Evolutionary conservation across 1,140 invertebrate species (phyloP).

Genomic region (Diorhabda carinulata): DNA sequence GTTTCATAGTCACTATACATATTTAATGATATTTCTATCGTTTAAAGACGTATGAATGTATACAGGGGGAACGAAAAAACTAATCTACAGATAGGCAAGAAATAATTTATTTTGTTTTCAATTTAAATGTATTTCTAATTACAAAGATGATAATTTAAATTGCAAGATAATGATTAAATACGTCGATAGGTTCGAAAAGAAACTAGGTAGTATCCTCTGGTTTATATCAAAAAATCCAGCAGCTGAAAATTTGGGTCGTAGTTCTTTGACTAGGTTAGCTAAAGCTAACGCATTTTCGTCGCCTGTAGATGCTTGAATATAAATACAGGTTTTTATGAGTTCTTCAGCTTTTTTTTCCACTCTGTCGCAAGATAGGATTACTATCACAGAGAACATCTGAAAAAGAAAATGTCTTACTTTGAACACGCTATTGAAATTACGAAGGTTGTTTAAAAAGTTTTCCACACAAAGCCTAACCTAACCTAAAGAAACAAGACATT

Average conservation of each 20-base stretch:
- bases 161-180: conserved; percentile 24
- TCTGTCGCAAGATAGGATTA: background rate
- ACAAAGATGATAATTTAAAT: conserved; percentile 13
- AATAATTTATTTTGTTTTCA: no score
- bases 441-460: no score
- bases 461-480: no score
- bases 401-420: background rate
- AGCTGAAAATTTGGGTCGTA: conserved; percentile 10
- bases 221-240: conserved; percentile 20
- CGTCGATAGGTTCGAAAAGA: conserved; percentile 8
- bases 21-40: no score
- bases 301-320: conserved; percentile 17
- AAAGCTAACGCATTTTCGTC: background rate
- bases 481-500: no score
- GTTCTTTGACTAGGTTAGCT: conserved; percentile 7
- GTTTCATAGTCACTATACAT: no score
- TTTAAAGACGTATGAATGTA: no score
- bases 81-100: no score
- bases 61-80: no score
- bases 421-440: no score
- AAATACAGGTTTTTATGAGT: conserved; percentile 18
- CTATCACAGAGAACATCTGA: background rate
- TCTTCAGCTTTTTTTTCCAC: conserved; percentile 9
- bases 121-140: background rate
- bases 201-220: background rate